Evolutionary conservation across 2,113 vertebrate genomes (phyloP).

Genomic region (Nesoenas mayeri): DNA sequence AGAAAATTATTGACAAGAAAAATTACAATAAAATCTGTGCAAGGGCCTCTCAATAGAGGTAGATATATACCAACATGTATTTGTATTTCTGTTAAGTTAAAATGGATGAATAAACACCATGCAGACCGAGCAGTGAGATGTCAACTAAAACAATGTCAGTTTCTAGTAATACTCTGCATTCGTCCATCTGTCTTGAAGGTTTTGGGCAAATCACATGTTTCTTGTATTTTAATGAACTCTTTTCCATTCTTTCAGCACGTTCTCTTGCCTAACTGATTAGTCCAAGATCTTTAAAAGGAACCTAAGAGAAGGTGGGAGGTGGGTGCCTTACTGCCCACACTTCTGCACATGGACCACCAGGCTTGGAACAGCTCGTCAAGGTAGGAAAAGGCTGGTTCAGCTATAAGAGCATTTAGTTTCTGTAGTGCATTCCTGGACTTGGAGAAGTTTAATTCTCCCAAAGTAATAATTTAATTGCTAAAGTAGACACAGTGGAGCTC

Average conservation of each 20-base stretch:
- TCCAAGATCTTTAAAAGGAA: not conserved
- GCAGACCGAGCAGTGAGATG: not conserved
- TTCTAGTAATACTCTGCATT: not conserved
- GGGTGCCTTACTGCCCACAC: not conserved
- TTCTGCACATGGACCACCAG: not conserved
- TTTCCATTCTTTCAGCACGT: not conserved
- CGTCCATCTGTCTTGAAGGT: not conserved
- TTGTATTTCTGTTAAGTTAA: not conserved
- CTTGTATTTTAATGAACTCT: not conserved
- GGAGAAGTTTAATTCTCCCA: constrained; percentile 2
- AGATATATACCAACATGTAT: not conserved
- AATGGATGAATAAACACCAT: not conserved
- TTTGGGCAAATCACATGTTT: not conserved
- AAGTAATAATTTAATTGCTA: constrained; percentile 21
- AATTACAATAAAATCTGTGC: not conserved
- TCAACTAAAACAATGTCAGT: not conserved
- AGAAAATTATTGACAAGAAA: not conserved
- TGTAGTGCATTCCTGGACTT: not conserved
- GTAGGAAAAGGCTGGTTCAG: not conserved
- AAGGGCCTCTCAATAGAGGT: not conserved
- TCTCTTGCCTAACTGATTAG: not conserved
- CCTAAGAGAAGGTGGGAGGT: not conserved
- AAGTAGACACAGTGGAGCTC: not conserved
- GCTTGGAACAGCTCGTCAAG: not conserved
- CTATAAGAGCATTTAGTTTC: not conserved